Base-by-base conservation (phyloP, 2,888 invertebrate genomes). In the Pseudeuparius sepicola region DNA sequence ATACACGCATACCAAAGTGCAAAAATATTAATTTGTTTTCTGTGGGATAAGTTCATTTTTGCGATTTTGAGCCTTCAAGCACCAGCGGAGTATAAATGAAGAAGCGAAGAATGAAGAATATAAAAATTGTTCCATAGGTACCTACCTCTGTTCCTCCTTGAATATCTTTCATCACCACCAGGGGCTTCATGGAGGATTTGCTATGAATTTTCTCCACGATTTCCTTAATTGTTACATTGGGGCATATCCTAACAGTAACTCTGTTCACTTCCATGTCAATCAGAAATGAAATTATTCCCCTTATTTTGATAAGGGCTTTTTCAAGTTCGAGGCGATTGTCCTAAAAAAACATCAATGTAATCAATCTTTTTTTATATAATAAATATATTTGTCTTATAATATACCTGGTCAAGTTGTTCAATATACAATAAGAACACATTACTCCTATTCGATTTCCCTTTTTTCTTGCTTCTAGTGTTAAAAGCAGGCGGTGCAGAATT, bases 271-370 rank as follows among this genome's bases (percentile, higher is more conserved):
- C 48, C 14, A 44, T 20, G 31, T 55, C 53, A 6, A 51, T 39
- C 20, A 55, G 43, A 31, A 54, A 52, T 1, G 55, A 55, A 17
- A 54, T 40, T 10, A 55, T 40, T n/a, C 55, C 55, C 40, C 43
- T 50, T 10, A 48, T 50, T 39, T 45, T 42, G 2, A 53, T 30
- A 11, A 55, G 33, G 6, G 37, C 33, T 29, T 46, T 40, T 24
- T 54, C 53, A 12, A 55, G 33, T 20, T 36, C 34, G 9, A 27
- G 11, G 11, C 42, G 29, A 27, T 44, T 49, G 10, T 47, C 44
- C 53, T 52, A 32, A 31, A 42, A 40, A 29, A 25, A 31, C n/a
- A n/a, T n/a, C n/a, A n/a, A n/a, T n/a, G n/a, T n/a, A n/a, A n/a
- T n/a, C n/a, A n/a, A n/a, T n/a, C n/a, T n/a, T n/a, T n/a, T n/a